These are phyloP conservation scores for Brachystomella parvula DNA, from an alignment of 1,140 invertebrate genomes.

Conservation along the genomic window DNA sequence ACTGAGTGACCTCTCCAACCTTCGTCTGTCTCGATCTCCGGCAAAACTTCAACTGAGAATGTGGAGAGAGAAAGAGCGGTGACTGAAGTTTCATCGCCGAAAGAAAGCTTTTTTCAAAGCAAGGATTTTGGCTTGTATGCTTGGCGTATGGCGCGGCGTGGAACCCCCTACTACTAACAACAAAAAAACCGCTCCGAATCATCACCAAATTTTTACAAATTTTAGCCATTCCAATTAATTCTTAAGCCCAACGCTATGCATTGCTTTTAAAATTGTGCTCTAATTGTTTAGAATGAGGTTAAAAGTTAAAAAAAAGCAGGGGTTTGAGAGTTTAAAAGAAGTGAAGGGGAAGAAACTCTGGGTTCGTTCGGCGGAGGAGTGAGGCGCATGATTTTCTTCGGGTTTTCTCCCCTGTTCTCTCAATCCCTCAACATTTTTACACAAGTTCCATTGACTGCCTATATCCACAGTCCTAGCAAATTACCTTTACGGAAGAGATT, in stretches of 20 bases:
- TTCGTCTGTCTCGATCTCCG: background rate
- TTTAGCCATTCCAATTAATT: background rate
- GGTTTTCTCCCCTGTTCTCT: no score
- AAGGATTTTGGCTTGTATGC: no score
- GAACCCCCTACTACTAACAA: background rate
- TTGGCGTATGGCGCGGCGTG: background rate
- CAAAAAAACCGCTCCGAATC: background rate
- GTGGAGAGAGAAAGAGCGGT: background rate
- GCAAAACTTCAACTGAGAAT: background rate
- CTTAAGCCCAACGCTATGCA: background rate
- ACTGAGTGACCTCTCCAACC: slow-evolving; percentile 1
- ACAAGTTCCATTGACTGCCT: no score
- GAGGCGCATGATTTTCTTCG: background rate
- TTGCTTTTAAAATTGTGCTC: background rate
- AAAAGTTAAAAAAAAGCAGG: slow-evolving; percentile 23
- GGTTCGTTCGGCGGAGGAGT: no score
- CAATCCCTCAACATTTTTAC: no score
- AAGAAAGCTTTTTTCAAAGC: no score
- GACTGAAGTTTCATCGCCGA: no score
- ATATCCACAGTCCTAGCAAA: no score
- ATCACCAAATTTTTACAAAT: background rate
- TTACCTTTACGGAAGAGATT: no score
- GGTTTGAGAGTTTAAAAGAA: slow-evolving; percentile 31
- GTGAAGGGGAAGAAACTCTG: slow-evolving; percentile 15
- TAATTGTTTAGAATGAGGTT: background rate